Base-by-base conservation (phyloP, 2,797 vertebrate species). In the Huso huso region DNA sequence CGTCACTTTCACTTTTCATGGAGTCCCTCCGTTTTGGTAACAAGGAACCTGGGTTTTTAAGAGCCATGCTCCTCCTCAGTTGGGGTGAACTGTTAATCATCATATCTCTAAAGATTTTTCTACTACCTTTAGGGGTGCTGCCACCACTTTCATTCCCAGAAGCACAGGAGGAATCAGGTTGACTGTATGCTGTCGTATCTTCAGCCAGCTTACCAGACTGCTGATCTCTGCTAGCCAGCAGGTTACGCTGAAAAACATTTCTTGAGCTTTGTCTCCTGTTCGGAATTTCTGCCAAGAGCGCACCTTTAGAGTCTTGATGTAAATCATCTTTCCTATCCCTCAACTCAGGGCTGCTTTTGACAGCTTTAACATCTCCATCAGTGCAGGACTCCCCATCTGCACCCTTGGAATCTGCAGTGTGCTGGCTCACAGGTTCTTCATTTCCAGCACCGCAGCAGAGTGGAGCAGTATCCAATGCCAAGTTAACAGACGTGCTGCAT, bases 51-150 rank as follows among this genome's bases (percentile, higher is more conserved):
- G 83, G 76, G 67, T 52, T 63, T 7, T 75, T 74, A 0, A 79
- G 50, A 48, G 66, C 77, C 13, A 78, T 48, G 75, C 84, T 82
- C 53, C 84, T 83, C 62, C 83, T 83, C 13, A 87, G 79, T 72
- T 93, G 89, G 0, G 92, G 91, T 1, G 94, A 95, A 7, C 81
- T 81, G 75, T 75, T 83, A 69, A 84, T 83, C 79, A 83, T 82
- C 2, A 74, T 75, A 70, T 87, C 79, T 1, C 86, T 69, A 71
- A 90, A 79, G 73, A 77, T 86, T 13, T 76, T 77, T 0, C 87
- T 87, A 71, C 87, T 79, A 1, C 74, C 70, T 55, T 76, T 78
- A 0, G 86, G 87, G 0, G 85, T 84, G 66, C 37, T 9, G 50
- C 10, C 72, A 0, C 83, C 37, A 37, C 37, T 37, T 37, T 37